Base-by-base conservation (phyloP, 2,113 vertebrate genomes). In the Salvelinus alpinus region DNA sequence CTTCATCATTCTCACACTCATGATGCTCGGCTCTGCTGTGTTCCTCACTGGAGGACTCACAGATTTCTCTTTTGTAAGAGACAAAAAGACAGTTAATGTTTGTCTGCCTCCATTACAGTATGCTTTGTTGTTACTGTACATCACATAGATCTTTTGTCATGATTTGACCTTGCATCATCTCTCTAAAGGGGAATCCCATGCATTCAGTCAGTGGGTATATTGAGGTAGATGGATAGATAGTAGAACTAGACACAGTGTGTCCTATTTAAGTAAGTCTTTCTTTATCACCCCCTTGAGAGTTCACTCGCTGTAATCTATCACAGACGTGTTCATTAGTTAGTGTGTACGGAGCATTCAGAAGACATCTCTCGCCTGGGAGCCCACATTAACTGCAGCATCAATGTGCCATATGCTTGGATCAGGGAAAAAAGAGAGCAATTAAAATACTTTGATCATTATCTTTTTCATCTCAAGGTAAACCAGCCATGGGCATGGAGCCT, bases 291-390 rank as follows among this genome's bases (percentile, higher is more conserved):
- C 77, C 75, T 64, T 54, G 78, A 82, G 87, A 85, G 44, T 3
- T 44, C 77, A 64, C 14, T 71, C 66, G 70, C 78, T 82, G 74
- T 77, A 81, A 90, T 88, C 84, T 84, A 81, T 87, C 78, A 81
- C 80, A 76, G 80, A 90, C 82, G 59, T 86, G 87, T 89, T 90
- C 86, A 90, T 91, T 88, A 91, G 86, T 59, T 75, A 67, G 73
- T 74, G 13, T 47, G 71, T 66, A 75, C 64, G 75, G 27, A 44
- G 5, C 75, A 78, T 74, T 64, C 73, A 78, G 5, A 29, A 29
- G 51, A 62, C 24, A 34, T 20, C 80, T 82, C 79, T 70, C 69
- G 31, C 79, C 75, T 79, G 84, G 87, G 89, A 89, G 76, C 84
- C 72, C 57, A 84, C 86, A 82, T 85, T 79, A 88, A 87, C 79